Conservation (phyloP, 2,113 vertebrate species). For the Pitta sordida region DNA sequence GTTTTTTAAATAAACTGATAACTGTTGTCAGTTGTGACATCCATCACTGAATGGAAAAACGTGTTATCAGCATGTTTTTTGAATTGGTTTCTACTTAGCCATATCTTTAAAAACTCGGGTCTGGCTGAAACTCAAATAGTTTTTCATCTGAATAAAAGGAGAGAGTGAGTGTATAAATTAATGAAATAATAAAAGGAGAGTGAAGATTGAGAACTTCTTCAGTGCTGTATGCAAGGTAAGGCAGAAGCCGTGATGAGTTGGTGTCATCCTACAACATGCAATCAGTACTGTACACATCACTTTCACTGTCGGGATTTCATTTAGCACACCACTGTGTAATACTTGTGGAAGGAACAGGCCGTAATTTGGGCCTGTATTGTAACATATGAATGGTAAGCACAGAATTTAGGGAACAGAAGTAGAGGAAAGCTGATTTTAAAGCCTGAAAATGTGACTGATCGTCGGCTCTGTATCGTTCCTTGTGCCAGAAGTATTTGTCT, state of each 20-base stretch:
- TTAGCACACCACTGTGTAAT: neutral
- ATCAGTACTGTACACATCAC: neutral
- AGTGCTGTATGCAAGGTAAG: too few species aligned
- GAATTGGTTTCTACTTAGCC: neutral
- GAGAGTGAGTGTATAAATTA: neutral
- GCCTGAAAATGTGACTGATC: slow-evolving; percentile 28
- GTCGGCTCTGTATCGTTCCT: slow-evolving; percentile 20
- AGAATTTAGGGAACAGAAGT: neutral
- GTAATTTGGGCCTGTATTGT: neutral
- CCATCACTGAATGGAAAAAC: neutral
- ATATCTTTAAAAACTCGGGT: neutral
- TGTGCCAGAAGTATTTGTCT: slow-evolving; percentile 43
- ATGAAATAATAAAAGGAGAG: too few species aligned
- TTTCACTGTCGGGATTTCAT: neutral
- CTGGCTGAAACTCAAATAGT: neutral
- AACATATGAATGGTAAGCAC: neutral
- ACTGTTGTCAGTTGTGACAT: neutral
- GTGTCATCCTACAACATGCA: neutral
- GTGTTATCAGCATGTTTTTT: neutral
- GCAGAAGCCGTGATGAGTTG: neutral
- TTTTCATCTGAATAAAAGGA: neutral
- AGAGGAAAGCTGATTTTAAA: slow-evolving; percentile 20
- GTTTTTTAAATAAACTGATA: neutral
- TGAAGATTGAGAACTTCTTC: too few species aligned
- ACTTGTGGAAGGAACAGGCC: neutral